phyloP scores from a whole-genome alignment of 1,140 invertebrate species.

The Drosophila dunni region DNA sequence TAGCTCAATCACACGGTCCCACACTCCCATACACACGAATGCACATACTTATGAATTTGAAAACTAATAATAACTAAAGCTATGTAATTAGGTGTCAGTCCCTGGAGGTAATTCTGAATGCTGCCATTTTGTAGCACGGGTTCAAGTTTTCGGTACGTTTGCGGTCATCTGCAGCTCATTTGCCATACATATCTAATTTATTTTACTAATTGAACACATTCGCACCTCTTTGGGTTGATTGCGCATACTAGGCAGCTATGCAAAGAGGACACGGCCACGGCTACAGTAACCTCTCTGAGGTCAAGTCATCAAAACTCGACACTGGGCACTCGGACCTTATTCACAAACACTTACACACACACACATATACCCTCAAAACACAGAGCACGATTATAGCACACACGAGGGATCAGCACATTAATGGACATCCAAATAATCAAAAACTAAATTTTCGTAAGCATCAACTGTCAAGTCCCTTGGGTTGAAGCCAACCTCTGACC shows the following conservation, averaged over 20 bases:
- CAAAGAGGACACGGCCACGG: constrained; percentile 50
- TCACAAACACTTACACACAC: constrained; percentile 27
- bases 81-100: constrained; percentile 70
- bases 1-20: constrained; percentile 54
- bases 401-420: constrained; percentile 71
- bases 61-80: constrained; percentile 77
- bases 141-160: constrained; percentile 21
- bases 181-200: constrained; percentile 71
- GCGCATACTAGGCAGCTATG: constrained; percentile 48
- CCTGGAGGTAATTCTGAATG: constrained; percentile 24
- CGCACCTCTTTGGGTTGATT: constrained; percentile 69
- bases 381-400: constrained; percentile 33
- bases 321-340: not conserved
- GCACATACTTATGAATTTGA: constrained; percentile 41
- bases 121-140: constrained; percentile 5
- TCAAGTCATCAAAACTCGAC: constrained; percentile 21
- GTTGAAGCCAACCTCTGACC: constrained; percentile 24
- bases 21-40: constrained; percentile 16
- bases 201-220: constrained; percentile 79
- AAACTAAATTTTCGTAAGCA: constrained; percentile 69
- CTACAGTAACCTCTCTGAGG: constrained; percentile 26
- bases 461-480: constrained; percentile 52
- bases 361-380: constrained; percentile 5
- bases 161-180: constrained; percentile 33
- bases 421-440: constrained; percentile 81